These are phyloP conservation scores for Andrena fulva DNA, from an alignment of 2,888 invertebrate genomes.

Conservation along the genomic window DNA sequence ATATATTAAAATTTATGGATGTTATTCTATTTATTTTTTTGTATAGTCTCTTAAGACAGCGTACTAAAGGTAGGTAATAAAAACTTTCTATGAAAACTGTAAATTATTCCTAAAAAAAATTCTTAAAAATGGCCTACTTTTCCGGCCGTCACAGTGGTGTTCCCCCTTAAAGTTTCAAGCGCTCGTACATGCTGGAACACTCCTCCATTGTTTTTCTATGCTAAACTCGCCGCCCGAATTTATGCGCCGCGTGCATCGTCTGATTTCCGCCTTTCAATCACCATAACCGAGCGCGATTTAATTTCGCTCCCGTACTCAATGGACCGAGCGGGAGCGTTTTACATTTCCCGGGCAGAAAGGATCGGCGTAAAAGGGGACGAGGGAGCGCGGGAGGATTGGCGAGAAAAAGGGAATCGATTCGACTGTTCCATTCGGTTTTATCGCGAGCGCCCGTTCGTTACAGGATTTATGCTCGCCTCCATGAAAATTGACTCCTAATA, in stretches of 20 bases:
- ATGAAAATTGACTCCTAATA: conserved; percentile 64
- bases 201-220: conserved; percentile 2
- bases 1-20: no score
- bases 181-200: not conserved
- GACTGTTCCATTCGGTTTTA: conserved; percentile 76
- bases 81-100: no score
- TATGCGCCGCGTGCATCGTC: conserved; percentile 48
- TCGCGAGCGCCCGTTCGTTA: conserved; percentile 67
- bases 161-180: no score
- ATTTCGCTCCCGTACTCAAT: conserved; percentile 75
- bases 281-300: conserved; percentile 79
- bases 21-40: no score
- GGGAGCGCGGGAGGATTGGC: conserved; percentile 23
- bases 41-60: no score
- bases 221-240: not conserved
- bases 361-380: conserved; percentile 40
- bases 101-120: no score
- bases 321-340: conserved; percentile 70
- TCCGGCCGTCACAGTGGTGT: no score
- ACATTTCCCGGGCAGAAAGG: conserved; percentile 60
- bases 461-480: conserved; percentile 48
- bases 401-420: conserved; percentile 69
- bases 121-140: no score
- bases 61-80: no score
- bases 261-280: conserved; percentile 67